Percentiles rank a stretch among this genome's conserved stretches.
Conservation (phyloP, 2,888 invertebrate species). For the Rhagonycha fulva region DNA sequence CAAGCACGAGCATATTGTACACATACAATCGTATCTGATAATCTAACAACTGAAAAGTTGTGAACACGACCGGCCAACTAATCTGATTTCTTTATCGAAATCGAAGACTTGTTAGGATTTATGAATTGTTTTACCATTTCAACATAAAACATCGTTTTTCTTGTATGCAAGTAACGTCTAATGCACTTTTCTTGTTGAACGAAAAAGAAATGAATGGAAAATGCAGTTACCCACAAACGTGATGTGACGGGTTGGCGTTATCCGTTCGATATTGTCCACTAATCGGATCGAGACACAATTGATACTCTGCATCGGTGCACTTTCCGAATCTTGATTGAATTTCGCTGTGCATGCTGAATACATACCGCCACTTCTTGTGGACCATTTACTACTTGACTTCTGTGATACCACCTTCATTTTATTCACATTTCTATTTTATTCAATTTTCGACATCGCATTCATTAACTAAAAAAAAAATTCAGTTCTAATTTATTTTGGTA, state of each 20-base stretch:
- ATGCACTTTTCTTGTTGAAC: conserved; percentile 26
- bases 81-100: not conserved
- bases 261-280: conserved; percentile 26
- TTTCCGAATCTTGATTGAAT: conserved; percentile 23
- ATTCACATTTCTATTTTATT: conserved; percentile 2
- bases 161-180: conserved; percentile 4
- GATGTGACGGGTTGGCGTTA: conserved; percentile 21
- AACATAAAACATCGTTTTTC: not conserved
- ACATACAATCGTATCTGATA: not conserved
- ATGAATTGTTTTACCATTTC: not conserved
- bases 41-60: not conserved
- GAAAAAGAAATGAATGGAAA: conserved; percentile 26
- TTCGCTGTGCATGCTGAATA: conserved; percentile 23
- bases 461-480: not conserved
- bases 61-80: not conserved
- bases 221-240: conserved; percentile 26
- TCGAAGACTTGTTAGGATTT: not conserved
- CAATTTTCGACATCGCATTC: not conserved
- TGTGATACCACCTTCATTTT: conserved; percentile 8
- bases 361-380: conserved; percentile 23
- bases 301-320: conserved; percentile 22
- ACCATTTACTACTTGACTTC: conserved; percentile 11
- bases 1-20: not conserved
- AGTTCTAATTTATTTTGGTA: not conserved
- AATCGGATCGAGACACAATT: conserved; percentile 29